Percentiles rank a stretch among this genome's conserved stretches.
These are phyloP conservation scores for Tachina grossa DNA, from an alignment of 2,888 invertebrate genomes.

Conservation along the genomic window DNA sequence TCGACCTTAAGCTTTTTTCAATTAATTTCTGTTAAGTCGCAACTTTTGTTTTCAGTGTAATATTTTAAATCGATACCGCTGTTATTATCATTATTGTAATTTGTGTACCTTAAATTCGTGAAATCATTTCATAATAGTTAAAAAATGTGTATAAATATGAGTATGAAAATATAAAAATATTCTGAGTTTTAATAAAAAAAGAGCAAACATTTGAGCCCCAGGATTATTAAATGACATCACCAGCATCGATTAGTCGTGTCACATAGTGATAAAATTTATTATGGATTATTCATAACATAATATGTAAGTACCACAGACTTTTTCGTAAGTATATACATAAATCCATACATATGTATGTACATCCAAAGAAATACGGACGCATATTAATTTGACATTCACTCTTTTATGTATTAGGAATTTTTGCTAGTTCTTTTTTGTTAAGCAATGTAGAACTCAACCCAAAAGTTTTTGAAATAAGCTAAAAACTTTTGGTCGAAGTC, in stretches of 20 bases:
- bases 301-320: slow-evolving; percentile 60
- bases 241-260: slow-evolving; percentile 21
- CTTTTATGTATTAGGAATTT: too few species aligned
- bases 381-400: too few species aligned
- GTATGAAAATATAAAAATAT: slow-evolving; percentile 44
- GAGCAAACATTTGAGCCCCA: slow-evolving; percentile 19
- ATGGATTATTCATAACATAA: slow-evolving; percentile 58
- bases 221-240: slow-evolving; percentile 65
- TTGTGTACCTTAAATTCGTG: slow-evolving; percentile 65
- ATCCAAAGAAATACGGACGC: too few species aligned
- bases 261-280: slow-evolving; percentile 20
- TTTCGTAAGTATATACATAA: background rate
- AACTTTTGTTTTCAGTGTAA: slow-evolving; percentile 53
- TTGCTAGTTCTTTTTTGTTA: too few species aligned
- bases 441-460: too few species aligned
- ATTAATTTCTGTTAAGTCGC: background rate
- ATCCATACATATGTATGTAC: too few species aligned
- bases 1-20: slow-evolving; percentile 52
- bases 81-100: slow-evolving; percentile 56
- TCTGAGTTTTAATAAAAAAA: background rate
- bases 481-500: too few species aligned
- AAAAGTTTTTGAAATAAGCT: too few species aligned
- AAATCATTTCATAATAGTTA: slow-evolving; percentile 53
- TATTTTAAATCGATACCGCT: slow-evolving; percentile 43
- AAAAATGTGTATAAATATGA: slow-evolving; percentile 8